phyloP scores from a whole-genome alignment of 2,113 vertebrate genomes.

The Poicephalus meyeri region DNA sequence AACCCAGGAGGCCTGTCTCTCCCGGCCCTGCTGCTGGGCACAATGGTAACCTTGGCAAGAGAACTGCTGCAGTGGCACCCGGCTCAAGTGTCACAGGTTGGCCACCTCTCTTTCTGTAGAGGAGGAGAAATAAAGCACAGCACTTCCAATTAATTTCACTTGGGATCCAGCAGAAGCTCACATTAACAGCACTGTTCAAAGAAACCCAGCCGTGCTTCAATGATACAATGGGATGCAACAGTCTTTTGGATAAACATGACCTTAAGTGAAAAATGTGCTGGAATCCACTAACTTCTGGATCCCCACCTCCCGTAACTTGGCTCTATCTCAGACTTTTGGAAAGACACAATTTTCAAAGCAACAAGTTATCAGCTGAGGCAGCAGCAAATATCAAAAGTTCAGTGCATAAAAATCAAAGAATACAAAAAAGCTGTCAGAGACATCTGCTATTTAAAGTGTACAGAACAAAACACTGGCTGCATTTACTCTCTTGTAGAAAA shows the following conservation, averaged over 20 bases:
- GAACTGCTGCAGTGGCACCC: background rate
- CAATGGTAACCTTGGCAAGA: background rate
- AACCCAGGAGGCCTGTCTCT: background rate
- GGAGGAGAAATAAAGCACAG: background rate
- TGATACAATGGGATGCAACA: background rate
- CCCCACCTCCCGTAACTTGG: background rate
- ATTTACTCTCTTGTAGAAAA: background rate
- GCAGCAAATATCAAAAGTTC: conserved; percentile 5
- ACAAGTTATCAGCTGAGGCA: background rate
- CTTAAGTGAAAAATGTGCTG: background rate
- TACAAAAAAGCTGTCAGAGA: background rate
- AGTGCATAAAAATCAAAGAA: conserved; percentile 13
- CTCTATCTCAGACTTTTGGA: background rate
- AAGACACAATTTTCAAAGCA: conserved; percentile 12
- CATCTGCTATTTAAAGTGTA: conserved; percentile 6
- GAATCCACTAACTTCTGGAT: background rate
- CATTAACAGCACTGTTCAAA: background rate
- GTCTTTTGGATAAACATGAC: background rate
- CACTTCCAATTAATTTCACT: background rate
- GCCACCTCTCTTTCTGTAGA: background rate
- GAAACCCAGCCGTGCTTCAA: accelerated
- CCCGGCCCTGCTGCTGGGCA: background rate
- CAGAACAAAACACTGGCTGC: conserved; percentile 10
- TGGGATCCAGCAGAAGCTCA: background rate
- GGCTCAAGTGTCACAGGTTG: background rate